phyloP scores from a whole-genome alignment of 2,113 vertebrate species.

The Pardalotus punctatus region DNA sequence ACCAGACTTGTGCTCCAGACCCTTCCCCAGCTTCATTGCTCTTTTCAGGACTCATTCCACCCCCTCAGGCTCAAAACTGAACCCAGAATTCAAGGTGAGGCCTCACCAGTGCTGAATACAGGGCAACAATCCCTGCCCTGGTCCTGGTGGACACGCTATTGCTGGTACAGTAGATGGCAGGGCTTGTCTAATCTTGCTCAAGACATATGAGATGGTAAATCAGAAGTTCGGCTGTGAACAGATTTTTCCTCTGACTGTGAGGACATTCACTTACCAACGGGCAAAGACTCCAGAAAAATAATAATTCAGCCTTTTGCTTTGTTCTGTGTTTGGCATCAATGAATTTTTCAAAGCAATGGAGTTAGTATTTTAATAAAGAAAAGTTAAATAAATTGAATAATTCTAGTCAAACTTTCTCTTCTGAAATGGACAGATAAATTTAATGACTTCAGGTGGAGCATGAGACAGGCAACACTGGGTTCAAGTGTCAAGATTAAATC shows the following conservation, averaged over 20 bases:
- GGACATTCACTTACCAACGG: not conserved
- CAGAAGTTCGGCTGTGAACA: not conserved
- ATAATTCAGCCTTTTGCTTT: not conserved
- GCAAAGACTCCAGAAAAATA: not conserved
- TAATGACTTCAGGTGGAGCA: not conserved
- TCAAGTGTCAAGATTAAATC: not conserved
- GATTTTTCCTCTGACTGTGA: not conserved
- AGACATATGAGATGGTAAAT: not conserved
- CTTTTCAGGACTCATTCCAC: not conserved
- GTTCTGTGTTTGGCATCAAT: not conserved
- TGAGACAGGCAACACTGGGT: not conserved
- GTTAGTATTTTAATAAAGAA: not conserved
- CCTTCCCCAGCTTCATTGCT: rapidly evolving
- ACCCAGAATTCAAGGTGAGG: not conserved
- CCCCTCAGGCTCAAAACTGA: not conserved
- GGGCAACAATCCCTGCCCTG: not conserved
- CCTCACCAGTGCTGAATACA: not conserved
- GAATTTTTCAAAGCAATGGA: not conserved
- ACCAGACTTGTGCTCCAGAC: not conserved
- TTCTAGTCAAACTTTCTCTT: not conserved
- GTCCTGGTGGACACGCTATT: not conserved
- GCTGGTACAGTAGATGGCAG: not conserved
- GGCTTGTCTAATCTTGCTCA: not conserved
- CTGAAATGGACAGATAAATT: not conserved
- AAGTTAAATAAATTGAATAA: not conserved